Percentiles rank a stretch among this genome's conserved stretches.
phyloP scores from a whole-genome alignment of 1,140 invertebrate species.

The Pogonognathellus flavescens region DNA sequence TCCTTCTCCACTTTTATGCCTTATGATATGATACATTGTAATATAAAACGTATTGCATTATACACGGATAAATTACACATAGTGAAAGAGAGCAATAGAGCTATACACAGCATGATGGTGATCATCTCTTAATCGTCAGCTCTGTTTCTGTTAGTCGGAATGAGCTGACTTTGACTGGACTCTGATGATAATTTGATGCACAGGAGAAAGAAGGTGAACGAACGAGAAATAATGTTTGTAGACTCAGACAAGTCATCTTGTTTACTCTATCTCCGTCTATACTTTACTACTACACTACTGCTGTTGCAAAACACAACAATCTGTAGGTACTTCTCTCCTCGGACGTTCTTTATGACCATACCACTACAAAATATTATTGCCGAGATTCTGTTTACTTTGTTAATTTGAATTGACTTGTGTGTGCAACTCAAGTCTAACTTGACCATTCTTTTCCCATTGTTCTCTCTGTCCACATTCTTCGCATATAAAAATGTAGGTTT shows the following conservation, averaged over 20 bases:
- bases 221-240: conserved; percentile 24
- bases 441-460: background rate
- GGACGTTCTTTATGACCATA: no score
- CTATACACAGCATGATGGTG: background rate
- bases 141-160: background rate
- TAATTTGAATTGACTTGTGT: background rate
- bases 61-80: no score
- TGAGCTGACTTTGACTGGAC: no score
- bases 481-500: background rate
- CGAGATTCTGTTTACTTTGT: conserved; percentile 33
- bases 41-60: no score
- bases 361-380: background rate
- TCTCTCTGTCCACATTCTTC: background rate
- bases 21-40: no score
- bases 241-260: conserved; percentile 1
- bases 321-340: conserved; percentile 3
- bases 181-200: background rate
- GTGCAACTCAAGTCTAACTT: background rate
- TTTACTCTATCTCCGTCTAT: background rate
- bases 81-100: background rate
- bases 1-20: no score
- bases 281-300: no score
- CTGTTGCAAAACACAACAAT: background rate
- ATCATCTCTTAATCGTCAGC: background rate
- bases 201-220: conserved; percentile 38